Evolutionary conservation across 2,888 invertebrate species (phyloP).

Genomic region (Balanococcus diminutus): DNA sequence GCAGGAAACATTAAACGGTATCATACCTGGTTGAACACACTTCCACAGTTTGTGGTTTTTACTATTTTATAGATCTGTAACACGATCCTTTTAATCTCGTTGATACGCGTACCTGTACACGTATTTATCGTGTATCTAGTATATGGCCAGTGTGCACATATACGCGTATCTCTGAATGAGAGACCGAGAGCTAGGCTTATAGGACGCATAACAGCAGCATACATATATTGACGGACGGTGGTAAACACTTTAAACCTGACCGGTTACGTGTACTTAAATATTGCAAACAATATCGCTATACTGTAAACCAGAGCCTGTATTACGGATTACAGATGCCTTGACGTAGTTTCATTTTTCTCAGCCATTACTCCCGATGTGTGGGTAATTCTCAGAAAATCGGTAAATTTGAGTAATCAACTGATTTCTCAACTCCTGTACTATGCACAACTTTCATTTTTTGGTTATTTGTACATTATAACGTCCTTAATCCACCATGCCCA

Average conservation of each 20-base stretch:
- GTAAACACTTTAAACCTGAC: background rate
- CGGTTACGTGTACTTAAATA: constrained; percentile 17
- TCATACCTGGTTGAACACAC: constrained; percentile 55
- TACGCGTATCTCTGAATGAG: background rate
- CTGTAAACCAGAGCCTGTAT: background rate
- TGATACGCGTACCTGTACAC: constrained; percentile 35
- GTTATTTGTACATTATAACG: too few species aligned
- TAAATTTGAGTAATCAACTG: too few species aligned
- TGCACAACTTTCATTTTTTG: too few species aligned
- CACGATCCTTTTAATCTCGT: constrained; percentile 49
- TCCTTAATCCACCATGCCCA: too few species aligned
- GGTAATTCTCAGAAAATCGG: too few species aligned
- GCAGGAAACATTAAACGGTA: constrained; percentile 54
- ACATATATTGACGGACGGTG: background rate
- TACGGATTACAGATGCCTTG: background rate
- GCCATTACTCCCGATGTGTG: background rate
- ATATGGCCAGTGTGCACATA: background rate
- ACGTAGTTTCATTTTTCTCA: constrained; percentile 24
- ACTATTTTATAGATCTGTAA: constrained; percentile 52
- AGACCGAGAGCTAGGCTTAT: background rate
- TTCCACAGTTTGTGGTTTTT: constrained; percentile 54
- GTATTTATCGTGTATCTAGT: constrained; percentile 31
- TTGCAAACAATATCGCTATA: background rate
- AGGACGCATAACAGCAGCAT: background rate
- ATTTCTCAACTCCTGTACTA: too few species aligned